phyloP scores from a whole-genome alignment of 1,140 invertebrate species.

The Notospermus geniculatus region DNA sequence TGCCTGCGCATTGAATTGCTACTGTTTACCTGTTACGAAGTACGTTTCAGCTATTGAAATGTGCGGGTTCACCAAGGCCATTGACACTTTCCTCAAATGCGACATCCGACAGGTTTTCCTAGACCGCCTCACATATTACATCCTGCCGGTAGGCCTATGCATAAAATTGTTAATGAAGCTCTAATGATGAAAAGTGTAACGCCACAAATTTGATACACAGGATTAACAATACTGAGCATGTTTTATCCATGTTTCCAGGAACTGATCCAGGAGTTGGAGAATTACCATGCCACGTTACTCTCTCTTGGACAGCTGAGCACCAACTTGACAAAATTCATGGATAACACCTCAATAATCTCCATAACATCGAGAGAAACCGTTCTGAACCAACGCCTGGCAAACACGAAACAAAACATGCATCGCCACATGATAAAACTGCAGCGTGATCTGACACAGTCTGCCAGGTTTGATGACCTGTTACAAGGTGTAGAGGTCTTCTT shows the following conservation, averaged over 20 bases:
- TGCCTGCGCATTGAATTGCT: too few species aligned
- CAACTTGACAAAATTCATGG: constrained; percentile 41
- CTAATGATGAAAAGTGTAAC: too few species aligned
- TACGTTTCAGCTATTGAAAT: too few species aligned
- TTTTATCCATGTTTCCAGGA: constrained; percentile 31
- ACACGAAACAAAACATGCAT: constrained; percentile 34
- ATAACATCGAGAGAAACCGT: constrained; percentile 40
- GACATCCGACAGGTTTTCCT: too few species aligned
- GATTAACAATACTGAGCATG: too few species aligned
- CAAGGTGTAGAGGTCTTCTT: constrained; percentile 37
- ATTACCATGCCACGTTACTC: constrained; percentile 35
- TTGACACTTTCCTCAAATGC: too few species aligned
- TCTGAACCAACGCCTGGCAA: constrained; percentile 39
- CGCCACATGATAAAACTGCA: constrained; percentile 37
- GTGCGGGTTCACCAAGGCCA: too few species aligned
- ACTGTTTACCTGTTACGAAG: too few species aligned
- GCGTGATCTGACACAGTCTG: constrained; percentile 34
- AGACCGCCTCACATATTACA: too few species aligned
- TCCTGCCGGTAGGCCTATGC: too few species aligned
- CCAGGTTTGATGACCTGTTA: constrained; percentile 35
- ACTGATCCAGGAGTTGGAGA: constrained; percentile 37
- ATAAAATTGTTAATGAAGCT: too few species aligned
- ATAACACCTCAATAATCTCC: constrained; percentile 38
- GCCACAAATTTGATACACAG: too few species aligned
- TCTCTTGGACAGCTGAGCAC: constrained; percentile 40